Percentiles rank a stretch among this genome's conserved stretches.
These are phyloP conservation scores for Idris sp. DNA, from an alignment of 1,140 invertebrate species.

Conservation along the genomic window DNA sequence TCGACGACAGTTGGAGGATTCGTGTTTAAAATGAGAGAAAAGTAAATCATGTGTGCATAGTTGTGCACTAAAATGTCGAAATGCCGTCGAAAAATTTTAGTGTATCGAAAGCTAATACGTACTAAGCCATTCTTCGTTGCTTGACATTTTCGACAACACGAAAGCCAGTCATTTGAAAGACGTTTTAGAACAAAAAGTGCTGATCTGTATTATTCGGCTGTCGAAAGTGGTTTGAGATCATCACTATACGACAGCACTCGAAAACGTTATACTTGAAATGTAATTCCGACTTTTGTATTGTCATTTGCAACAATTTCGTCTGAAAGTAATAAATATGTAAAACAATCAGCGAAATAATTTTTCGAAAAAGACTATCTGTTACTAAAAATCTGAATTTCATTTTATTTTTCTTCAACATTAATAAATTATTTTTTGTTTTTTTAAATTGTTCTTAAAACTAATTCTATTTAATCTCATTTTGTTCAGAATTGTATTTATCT, in stretches of 20 bases:
- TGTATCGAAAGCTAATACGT: constrained; percentile 19
- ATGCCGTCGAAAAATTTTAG: constrained; percentile 36
- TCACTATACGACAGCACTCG: constrained; percentile 27
- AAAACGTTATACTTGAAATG: constrained; percentile 38
- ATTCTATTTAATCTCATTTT: not conserved
- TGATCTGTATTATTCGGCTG: constrained; percentile 42
- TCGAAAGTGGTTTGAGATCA: constrained; percentile 48
- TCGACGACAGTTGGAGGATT: too few species aligned
- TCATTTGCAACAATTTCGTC: constrained; percentile 38
- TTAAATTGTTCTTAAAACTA: too few species aligned
- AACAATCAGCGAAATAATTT: not conserved
- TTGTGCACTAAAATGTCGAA: constrained; percentile 22
- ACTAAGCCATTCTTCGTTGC: constrained; percentile 6
- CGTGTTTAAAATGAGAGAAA: too few species aligned
- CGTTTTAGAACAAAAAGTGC: constrained; percentile 30
- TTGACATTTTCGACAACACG: constrained; percentile 13
- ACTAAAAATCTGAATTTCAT: too few species aligned
- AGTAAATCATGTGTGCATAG: too few species aligned
- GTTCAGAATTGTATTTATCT: too few species aligned
- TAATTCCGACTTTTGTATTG: constrained; percentile 15
- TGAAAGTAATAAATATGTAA: too few species aligned
- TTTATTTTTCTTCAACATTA: too few species aligned
- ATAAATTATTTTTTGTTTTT: too few species aligned
- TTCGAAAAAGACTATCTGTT: too few species aligned
- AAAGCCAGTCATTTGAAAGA: constrained; percentile 29